Evolutionary conservation across 2,113 vertebrate species (phyloP).

Genomic region (Lepisosteus osseus): DNA sequence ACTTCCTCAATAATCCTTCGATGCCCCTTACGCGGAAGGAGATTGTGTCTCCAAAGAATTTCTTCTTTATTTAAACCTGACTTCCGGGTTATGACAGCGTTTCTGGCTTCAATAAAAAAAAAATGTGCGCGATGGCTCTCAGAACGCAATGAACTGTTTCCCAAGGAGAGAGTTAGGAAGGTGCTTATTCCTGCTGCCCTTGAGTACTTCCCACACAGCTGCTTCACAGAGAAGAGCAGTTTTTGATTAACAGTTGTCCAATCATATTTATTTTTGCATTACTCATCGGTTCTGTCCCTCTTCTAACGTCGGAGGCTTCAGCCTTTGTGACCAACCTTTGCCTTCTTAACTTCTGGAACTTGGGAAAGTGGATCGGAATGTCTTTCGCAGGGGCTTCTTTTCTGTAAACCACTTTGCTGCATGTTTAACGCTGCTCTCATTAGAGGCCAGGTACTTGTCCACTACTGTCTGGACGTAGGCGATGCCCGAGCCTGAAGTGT

Average conservation of each 20-base stretch:
- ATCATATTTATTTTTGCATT: not conserved
- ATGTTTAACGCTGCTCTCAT: too few relatives aligned
- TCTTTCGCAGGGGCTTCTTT: not conserved
- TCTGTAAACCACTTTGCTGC: too few relatives aligned
- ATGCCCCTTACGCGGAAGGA: not conserved
- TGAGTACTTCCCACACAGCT: not conserved
- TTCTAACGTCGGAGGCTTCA: not conserved
- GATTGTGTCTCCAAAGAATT: constrained; percentile 14
- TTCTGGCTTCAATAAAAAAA: not conserved
- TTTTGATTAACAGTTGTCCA: not conserved
- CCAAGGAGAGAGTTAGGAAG: not conserved
- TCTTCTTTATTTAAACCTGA: not conserved
- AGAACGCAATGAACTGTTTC: constrained; percentile 29
- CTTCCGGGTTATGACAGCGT: constrained; percentile 14
- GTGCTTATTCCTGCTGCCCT: constrained; percentile 8
- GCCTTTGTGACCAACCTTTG: not conserved
- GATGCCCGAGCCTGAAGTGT: too few relatives aligned
- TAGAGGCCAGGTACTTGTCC: too few relatives aligned
- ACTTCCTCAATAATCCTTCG: constrained; percentile 35
- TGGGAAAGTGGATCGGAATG: not conserved
- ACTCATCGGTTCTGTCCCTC: too few relatives aligned
- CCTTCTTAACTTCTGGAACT: not conserved
- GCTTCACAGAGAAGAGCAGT: not conserved
- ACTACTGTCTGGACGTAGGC: too few relatives aligned
- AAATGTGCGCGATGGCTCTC: not conserved